Conservation (phyloP, 2,113 vertebrate genomes). For the Charina bottae region DNA sequence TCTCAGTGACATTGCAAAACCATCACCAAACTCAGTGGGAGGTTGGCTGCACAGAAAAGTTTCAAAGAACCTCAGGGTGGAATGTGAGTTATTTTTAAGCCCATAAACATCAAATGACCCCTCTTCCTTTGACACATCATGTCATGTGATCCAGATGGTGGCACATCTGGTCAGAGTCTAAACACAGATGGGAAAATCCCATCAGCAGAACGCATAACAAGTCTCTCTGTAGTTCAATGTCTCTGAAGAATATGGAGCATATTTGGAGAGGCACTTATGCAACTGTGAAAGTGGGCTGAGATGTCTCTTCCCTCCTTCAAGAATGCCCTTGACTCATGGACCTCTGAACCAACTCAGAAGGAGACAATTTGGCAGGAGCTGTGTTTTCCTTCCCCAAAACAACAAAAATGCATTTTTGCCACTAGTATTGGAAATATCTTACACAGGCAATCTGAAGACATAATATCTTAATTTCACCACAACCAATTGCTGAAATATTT, state of each 20-base stretch:
- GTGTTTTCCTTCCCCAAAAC: conserved; percentile 24
- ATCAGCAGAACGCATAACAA: conserved; percentile 41
- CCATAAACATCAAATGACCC: conserved; percentile 26
- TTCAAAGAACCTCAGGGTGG: background rate
- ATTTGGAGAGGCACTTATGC: conserved; percentile 43
- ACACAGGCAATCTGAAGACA: background rate
- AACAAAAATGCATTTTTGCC: conserved; percentile 36
- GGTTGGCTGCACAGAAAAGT: background rate
- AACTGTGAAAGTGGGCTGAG: conserved; percentile 49
- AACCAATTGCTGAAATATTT: conserved; percentile 23
- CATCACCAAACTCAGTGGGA: conserved; percentile 15
- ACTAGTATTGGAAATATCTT: conserved; percentile 40
- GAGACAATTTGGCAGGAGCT: conserved; percentile 36
- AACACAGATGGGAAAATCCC: conserved; percentile 53
- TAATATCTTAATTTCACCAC: background rate
- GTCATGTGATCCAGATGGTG: conserved; percentile 48
- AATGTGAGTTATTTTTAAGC: conserved; percentile 24
- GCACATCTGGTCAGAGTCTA: conserved; percentile 65
- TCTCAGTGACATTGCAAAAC: background rate
- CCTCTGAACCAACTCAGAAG: conserved; percentile 41
- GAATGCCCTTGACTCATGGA: conserved; percentile 28
- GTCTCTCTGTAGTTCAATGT: conserved; percentile 46
- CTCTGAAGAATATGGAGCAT: conserved; percentile 7
- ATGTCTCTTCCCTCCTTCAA: conserved; percentile 15
- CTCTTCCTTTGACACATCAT: background rate